phyloP scores from a whole-genome alignment of 1,140 invertebrate genomes.

The Formica exsecta region DNA sequence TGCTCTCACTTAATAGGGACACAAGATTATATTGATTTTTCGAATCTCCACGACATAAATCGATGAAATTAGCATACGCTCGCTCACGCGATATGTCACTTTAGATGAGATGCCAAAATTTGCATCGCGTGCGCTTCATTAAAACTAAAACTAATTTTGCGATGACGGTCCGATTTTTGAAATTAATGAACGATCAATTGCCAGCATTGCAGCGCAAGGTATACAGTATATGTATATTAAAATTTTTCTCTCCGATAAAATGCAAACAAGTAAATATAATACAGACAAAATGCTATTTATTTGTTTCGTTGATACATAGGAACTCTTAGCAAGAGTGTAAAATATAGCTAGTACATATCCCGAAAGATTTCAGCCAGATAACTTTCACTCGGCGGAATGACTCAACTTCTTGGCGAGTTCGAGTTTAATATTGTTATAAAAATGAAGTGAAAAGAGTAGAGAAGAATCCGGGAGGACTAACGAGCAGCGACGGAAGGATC shows the following conservation, averaged over 20 bases:
- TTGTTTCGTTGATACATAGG: neutral
- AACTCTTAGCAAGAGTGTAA: neutral
- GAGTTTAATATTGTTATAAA: slow-evolving; percentile 16
- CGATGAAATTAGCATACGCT: neutral
- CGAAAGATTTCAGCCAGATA: slow-evolving; percentile 28
- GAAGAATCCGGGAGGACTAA: neutral
- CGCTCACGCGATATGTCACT: too few relatives aligned
- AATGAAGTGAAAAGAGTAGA: slow-evolving; percentile 14
- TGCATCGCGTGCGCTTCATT: too few relatives aligned
- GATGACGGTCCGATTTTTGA: too few relatives aligned
- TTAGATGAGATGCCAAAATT: too few relatives aligned
- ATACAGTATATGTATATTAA: too few relatives aligned
- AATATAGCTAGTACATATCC: neutral
- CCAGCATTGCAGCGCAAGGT: neutral
- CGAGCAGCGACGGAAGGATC: neutral
- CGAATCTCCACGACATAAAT: neutral
- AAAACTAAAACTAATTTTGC: too few relatives aligned
- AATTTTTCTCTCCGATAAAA: too few relatives aligned
- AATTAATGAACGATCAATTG: too few relatives aligned
- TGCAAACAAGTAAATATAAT: too few relatives aligned
- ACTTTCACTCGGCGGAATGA: slow-evolving; percentile 51
- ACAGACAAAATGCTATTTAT: neutral
- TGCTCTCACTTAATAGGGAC: too few relatives aligned
- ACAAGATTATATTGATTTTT: too few relatives aligned
- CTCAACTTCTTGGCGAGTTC: slow-evolving; percentile 38